Percentiles rank a stretch among this genome's conserved stretches.
These are phyloP conservation scores for Menidia menidia DNA, from an alignment of 2,797 vertebrate genomes.

Conservation along the genomic window DNA sequence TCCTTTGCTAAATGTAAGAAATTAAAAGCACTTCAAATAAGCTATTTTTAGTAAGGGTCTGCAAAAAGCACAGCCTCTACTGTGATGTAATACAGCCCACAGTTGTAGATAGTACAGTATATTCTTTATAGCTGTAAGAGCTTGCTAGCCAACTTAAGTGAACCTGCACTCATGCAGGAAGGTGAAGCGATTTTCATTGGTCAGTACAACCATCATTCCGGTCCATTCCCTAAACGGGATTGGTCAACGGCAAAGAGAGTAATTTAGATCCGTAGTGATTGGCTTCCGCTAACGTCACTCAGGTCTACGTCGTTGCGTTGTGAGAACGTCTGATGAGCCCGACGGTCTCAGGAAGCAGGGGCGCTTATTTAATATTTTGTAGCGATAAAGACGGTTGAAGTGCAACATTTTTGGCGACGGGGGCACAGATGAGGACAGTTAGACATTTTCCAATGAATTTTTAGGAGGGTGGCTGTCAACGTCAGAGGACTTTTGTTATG, in stretches of 20 bases:
- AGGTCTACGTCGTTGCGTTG: constrained; percentile 47
- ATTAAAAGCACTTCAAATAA: background rate
- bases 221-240: constrained; percentile 8
- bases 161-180: constrained; percentile 35
- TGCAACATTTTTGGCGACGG: constrained; percentile 17
- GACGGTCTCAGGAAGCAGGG: constrained; percentile 70
- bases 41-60: constrained; percentile 6
- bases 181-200: constrained; percentile 40
- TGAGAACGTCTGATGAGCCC: constrained; percentile 53
- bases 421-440: constrained; percentile 7
- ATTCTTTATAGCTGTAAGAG: constrained; percentile 21
- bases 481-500: constrained; percentile 26
- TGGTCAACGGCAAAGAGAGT: constrained; percentile 29
- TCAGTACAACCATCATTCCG: background rate
- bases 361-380: constrained; percentile 55
- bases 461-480: background rate
- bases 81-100: constrained; percentile 20
- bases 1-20: background rate
- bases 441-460: constrained; percentile 22
- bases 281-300: constrained; percentile 49
- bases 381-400: constrained; percentile 29
- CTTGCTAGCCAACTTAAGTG: constrained; percentile 50
- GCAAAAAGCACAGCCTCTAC: background rate
- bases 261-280: constrained; percentile 34
- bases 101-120: constrained; percentile 1